Conservation (phyloP, 1,140 invertebrate species). For the Polyergus mexicanus region DNA sequence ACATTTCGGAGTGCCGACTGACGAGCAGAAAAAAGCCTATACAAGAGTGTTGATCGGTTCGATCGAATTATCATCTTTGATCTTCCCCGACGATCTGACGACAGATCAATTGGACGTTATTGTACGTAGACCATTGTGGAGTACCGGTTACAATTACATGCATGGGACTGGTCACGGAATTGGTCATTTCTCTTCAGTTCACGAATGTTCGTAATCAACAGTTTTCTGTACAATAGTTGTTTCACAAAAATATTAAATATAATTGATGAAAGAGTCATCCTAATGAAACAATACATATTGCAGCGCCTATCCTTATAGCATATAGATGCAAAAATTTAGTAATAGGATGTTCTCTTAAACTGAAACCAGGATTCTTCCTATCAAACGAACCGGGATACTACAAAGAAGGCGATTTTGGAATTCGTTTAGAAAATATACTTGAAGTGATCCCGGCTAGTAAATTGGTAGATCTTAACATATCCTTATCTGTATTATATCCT, state of each 20-base stretch:
- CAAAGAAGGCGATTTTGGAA: slow-evolving; percentile 94
- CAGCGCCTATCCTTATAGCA: slow-evolving; percentile 91
- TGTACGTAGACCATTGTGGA: slow-evolving; percentile 93
- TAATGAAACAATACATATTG: slow-evolving; percentile 73
- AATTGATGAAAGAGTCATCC: slow-evolving; percentile 48
- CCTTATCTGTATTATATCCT: not conserved
- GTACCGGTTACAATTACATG: slow-evolving; percentile 92
- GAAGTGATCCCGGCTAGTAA: slow-evolving; percentile 90
- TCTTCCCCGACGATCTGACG: slow-evolving; percentile 90
- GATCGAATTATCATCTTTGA: slow-evolving; percentile 90
- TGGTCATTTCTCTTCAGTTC: slow-evolving; percentile 94
- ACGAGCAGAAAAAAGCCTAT: slow-evolving; percentile 93
- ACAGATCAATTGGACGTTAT: slow-evolving; percentile 91
- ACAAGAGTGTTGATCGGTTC: slow-evolving; percentile 96
- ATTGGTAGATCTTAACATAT: slow-evolving; percentile 70
- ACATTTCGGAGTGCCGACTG: slow-evolving; percentile 93
- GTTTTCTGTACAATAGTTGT: slow-evolving; percentile 44
- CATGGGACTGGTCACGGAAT: slow-evolving; percentile 97
- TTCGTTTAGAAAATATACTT: slow-evolving; percentile 97
- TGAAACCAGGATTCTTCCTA: slow-evolving; percentile 95
- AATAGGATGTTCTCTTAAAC: slow-evolving; percentile 68
- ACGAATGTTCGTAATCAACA: slow-evolving; percentile 89
- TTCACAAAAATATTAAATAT: slow-evolving; percentile 39
- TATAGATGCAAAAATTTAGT: slow-evolving; percentile 81
- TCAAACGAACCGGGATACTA: slow-evolving; percentile 94